Percentiles rank a stretch among this genome's conserved stretches.
Conservation (phyloP, 2,113 vertebrate species). For the Pangasianodon gigas region DNA sequence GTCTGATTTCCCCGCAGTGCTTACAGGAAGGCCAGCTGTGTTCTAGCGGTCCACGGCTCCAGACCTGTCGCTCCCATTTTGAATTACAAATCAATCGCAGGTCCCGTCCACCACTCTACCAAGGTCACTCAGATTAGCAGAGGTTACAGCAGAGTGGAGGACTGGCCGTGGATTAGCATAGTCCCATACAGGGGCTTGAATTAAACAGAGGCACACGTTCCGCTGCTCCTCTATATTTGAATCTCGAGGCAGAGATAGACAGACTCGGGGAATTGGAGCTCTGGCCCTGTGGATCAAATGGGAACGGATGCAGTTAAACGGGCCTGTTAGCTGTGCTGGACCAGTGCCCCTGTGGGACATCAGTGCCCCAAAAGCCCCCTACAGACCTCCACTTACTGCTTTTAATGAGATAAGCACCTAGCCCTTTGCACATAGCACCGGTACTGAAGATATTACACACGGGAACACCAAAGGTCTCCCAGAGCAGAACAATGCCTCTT, state of each 20-base stretch:
- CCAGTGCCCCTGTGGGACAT: slow-evolving; percentile 35
- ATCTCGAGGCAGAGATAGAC: slow-evolving; percentile 84
- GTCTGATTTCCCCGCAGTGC: slow-evolving; percentile 54
- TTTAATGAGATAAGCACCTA: slow-evolving; percentile 47
- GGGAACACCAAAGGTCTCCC: slow-evolving; percentile 25
- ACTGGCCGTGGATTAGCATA: slow-evolving; percentile 87
- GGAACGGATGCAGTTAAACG: slow-evolving; percentile 37
- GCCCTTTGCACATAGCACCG: slow-evolving; percentile 37
- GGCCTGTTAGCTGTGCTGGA: slow-evolving; percentile 33
- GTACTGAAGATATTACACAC: slow-evolving; percentile 39
- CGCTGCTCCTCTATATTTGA: slow-evolving; percentile 80
- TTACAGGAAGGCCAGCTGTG: slow-evolving; percentile 20
- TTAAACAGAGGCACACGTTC: slow-evolving; percentile 71
- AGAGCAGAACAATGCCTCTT: background rate
- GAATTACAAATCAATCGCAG: slow-evolving; percentile 90
- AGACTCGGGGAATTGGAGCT: slow-evolving; percentile 75
- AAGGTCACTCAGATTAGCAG: slow-evolving; percentile 95
- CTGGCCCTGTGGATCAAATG: slow-evolving; percentile 79
- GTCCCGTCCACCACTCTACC: slow-evolving; percentile 79
- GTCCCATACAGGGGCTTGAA: slow-evolving; percentile 83
- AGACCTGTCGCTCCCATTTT: slow-evolving; percentile 81
- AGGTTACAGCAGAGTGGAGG: slow-evolving; percentile 82
- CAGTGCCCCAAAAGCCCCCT: slow-evolving; percentile 33
- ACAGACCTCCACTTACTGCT: slow-evolving; percentile 16
- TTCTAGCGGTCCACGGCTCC: slow-evolving; percentile 70